Evolutionary conservation across 2,888 invertebrate genomes (phyloP).

Genomic region (Ophion ventricosus): DNA sequence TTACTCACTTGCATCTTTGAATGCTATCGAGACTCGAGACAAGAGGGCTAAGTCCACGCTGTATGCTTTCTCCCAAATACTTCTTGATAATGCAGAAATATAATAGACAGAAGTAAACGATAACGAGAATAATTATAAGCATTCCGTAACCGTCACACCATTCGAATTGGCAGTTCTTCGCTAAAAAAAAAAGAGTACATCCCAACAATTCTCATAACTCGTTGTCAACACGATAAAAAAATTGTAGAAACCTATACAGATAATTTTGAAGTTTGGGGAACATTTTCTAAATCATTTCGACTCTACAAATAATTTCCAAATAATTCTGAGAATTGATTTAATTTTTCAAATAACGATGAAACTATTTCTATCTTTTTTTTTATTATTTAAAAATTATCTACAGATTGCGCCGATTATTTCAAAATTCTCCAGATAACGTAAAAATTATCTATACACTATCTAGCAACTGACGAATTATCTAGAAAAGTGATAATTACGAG

Average conservation of each 20-base stretch:
- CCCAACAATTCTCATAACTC: not conserved
- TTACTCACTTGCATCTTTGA: constrained; percentile 61
- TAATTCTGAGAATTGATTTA: too few species aligned
- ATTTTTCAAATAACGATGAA: not conserved
- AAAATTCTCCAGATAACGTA: too few species aligned
- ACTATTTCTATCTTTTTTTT: too few species aligned
- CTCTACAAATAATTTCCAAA: not conserved
- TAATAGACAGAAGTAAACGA: constrained; percentile 86
- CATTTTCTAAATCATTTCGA: not conserved
- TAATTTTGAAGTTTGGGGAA: not conserved
- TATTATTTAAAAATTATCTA: too few species aligned
- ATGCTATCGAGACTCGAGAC: constrained; percentile 47
- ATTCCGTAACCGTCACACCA: constrained; percentile 90
- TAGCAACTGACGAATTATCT: too few species aligned
- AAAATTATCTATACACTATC: not conserved
- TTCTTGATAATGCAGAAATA: constrained; percentile 87
- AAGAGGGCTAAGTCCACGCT: constrained; percentile 69
- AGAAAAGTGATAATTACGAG: not conserved
- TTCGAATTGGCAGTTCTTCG: constrained; percentile 66
- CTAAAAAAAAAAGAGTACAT: constrained; percentile 64
- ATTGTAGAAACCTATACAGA: not conserved
- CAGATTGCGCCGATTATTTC: too few species aligned
- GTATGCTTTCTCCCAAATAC: constrained; percentile 83
- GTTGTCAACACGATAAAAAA: not conserved
- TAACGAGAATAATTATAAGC: constrained; percentile 86